These are phyloP conservation scores for Arremon brunneinucha DNA, from an alignment of 2,797 vertebrate species.

Conservation along the genomic window DNA sequence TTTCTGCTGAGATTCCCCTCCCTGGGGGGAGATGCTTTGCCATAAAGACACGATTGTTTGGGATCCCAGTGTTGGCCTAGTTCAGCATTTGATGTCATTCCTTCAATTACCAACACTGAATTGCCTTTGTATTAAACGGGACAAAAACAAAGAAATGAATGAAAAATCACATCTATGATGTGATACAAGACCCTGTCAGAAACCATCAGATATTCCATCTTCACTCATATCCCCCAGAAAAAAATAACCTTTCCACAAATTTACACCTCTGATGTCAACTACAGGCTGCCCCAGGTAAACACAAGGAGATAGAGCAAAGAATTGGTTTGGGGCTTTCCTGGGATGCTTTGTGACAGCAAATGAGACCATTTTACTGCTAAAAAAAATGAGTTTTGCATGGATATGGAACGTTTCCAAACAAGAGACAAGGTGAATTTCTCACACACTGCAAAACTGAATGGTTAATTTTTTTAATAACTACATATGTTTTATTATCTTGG, in stretches of 20 bases:
- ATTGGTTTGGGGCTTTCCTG: not conserved
- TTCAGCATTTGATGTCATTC: slow-evolving; percentile 9
- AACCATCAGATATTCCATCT: not conserved
- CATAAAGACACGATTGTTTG: not conserved
- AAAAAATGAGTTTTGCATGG: not conserved
- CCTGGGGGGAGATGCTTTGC: not conserved
- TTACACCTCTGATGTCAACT: not conserved
- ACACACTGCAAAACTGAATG: not conserved
- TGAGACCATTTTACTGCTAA: not conserved
- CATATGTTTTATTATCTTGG: slow-evolving; percentile 62
- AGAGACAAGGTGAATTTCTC: not conserved
- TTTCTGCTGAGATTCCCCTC: not conserved
- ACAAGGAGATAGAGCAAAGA: not conserved
- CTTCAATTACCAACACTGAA: not conserved
- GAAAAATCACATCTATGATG: not conserved
- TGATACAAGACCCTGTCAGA: not conserved
- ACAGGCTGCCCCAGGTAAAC: not conserved
- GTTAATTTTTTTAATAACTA: slow-evolving; percentile 34
- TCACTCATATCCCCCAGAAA: not conserved
- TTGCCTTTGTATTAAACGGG: not conserved
- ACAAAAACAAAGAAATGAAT: not conserved
- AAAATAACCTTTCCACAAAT: not conserved
- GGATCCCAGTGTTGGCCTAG: not conserved
- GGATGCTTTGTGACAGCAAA: not conserved
- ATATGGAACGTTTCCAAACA: not conserved